These are phyloP conservation scores for Bombus waltoni DNA, from an alignment of 1,140 invertebrate genomes.

Conservation along the genomic window DNA sequence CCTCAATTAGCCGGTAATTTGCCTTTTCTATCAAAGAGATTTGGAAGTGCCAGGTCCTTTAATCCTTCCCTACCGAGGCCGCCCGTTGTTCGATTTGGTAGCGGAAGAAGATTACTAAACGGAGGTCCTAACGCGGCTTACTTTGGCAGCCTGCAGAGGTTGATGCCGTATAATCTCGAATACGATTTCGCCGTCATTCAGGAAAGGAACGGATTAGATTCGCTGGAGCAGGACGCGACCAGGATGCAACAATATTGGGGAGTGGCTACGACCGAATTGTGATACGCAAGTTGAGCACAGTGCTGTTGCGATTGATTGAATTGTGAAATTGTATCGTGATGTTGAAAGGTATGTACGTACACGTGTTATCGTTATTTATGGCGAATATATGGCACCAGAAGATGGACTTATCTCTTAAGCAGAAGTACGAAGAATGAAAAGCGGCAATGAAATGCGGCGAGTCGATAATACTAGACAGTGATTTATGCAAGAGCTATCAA, in stretches of 20 bases:
- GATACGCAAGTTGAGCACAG: conserved; percentile 60
- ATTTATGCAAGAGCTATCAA: neutral
- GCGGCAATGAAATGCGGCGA: neutral
- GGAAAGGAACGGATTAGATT: conserved; percentile 87
- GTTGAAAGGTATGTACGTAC: neutral
- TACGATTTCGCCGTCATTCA: conserved; percentile 92
- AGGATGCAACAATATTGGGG: conserved; percentile 95
- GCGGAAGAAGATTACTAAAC: conserved; percentile 83
- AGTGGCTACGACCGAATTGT: conserved; percentile 91
- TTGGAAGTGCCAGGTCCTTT: conserved; percentile 90
- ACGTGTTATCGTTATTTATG: conserved; percentile 2
- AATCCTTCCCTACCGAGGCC: conserved; percentile 82
- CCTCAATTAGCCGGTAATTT: conserved; percentile 76
- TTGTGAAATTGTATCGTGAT: neutral
- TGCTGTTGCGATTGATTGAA: neutral
- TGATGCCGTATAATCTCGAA: conserved; percentile 93
- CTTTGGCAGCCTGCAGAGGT: conserved; percentile 91
- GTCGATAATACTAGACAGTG: neutral
- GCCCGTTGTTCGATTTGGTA: conserved; percentile 78
- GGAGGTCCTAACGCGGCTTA: conserved; percentile 93
- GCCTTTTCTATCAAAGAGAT: conserved; percentile 88
- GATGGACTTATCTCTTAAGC: neutral
- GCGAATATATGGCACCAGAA: neutral
- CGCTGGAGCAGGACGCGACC: conserved; percentile 88
- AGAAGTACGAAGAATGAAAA: neutral